phyloP scores from a whole-genome alignment of 2,888 invertebrate genomes.

The Pristionchus exspectatus region DNA sequence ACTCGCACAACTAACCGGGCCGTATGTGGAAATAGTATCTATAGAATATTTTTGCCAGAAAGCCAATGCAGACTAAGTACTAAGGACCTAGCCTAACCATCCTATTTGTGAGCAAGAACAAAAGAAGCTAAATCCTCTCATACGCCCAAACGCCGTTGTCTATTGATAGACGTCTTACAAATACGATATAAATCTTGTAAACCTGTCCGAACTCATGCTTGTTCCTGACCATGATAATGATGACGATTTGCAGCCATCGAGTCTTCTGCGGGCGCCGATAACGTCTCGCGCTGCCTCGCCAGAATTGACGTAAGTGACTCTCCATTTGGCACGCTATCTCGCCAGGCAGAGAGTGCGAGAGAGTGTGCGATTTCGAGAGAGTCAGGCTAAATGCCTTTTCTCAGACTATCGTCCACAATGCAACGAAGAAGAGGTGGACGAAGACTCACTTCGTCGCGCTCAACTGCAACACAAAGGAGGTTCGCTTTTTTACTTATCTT shows the following conservation, averaged over 20 bases:
- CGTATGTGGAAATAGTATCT: not conserved
- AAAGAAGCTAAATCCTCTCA: no score
- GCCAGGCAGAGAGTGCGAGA: no score
- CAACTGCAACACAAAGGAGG: not conserved
- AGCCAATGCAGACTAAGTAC: no score
- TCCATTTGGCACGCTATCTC: not conserved
- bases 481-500: not conserved
- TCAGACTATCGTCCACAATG: not conserved
- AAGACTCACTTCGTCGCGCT: constrained; percentile 11
- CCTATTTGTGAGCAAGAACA: no score
- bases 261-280: not conserved
- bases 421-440: not conserved
- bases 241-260: not conserved
- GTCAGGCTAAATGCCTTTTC: not conserved
- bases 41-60: no score
- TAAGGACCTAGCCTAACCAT: no score
- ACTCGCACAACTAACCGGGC: not conserved
- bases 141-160: no score
- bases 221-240: not conserved
- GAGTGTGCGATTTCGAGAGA: no score
- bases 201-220: no score
- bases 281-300: constrained; percentile 38
- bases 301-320: constrained; percentile 37
- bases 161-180: no score
- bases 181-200: no score